phyloP scores from a whole-genome alignment of 2,888 invertebrate genomes.

The Acronicta psi region DNA sequence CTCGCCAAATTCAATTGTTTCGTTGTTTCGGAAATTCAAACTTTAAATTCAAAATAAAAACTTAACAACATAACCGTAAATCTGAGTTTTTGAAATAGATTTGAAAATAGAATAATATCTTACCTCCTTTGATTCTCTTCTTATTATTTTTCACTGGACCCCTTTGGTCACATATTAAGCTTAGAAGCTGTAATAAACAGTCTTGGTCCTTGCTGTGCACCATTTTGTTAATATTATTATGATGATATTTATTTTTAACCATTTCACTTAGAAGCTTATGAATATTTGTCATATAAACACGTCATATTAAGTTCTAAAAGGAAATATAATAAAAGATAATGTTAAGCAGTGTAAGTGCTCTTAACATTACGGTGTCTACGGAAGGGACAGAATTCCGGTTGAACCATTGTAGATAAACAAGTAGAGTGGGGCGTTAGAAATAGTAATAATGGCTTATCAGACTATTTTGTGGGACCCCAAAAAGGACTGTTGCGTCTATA shows the following conservation, averaged over 20 bases:
- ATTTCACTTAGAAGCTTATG: not conserved
- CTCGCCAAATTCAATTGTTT: constrained; percentile 4
- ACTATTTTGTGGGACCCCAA: constrained; percentile 16
- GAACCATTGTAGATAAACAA: constrained; percentile 40
- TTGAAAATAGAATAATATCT: constrained; percentile 51
- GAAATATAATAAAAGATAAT: constrained; percentile 8
- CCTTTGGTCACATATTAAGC: constrained; percentile 75
- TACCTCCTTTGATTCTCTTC: constrained; percentile 67
- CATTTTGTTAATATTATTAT: constrained; percentile 65
- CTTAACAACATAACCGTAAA: constrained; percentile 41
- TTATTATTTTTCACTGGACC: constrained; percentile 60
- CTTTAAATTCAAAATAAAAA: constrained; percentile 47
- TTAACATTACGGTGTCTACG: constrained; percentile 24
- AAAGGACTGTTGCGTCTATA: constrained; percentile 9
- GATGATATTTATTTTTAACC: not conserved
- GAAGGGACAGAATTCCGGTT: constrained; percentile 53
- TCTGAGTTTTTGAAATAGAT: constrained; percentile 38
- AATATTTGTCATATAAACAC: not conserved
- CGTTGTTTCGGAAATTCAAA: constrained; percentile 19
- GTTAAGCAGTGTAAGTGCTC: constrained; percentile 7
- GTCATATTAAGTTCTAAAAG: constrained; percentile 4
- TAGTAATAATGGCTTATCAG: constrained; percentile 34
- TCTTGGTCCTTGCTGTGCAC: constrained; percentile 75
- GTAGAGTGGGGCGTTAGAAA: constrained; percentile 26
- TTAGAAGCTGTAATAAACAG: constrained; percentile 76